phyloP scores from a whole-genome alignment of 1,140 invertebrate species.

The Calliopsis andreniformis region DNA sequence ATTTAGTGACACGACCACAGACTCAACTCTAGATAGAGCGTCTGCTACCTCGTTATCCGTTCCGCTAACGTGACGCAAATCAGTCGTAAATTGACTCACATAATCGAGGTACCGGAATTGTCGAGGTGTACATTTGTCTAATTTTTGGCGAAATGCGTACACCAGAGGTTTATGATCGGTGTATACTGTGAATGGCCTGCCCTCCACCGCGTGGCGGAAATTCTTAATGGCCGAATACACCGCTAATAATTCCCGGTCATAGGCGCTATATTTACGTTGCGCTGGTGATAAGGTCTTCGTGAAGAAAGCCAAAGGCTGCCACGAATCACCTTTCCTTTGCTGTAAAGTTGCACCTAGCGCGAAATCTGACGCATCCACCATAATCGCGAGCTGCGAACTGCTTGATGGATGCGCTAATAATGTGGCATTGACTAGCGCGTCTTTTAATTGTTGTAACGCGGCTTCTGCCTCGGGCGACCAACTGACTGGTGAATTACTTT shows the following conservation, averaged over 20 bases:
- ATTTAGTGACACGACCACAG: neutral
- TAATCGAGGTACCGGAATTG: conserved; percentile 5
- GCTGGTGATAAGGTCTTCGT: neutral
- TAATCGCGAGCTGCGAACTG: neutral
- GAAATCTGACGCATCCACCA: conserved; percentile 22
- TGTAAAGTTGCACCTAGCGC: conserved; percentile 9
- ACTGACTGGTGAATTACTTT: neutral
- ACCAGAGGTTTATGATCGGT: conserved; percentile 4
- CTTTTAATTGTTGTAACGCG: neutral
- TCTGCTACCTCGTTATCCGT: conserved; percentile 8
- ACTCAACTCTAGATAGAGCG: conserved; percentile 1
- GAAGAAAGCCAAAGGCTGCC: neutral
- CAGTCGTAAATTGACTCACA: neutral
- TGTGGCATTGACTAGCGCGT: neutral
- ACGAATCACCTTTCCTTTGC: neutral
- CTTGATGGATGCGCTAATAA: neutral
- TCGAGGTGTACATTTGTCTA: neutral
- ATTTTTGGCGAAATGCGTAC: neutral
- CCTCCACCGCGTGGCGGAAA: conserved; percentile 2
- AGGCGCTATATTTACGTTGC: conserved; percentile 2
- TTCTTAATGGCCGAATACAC: neutral
- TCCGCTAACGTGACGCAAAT: neutral
- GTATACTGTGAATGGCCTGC: neutral
- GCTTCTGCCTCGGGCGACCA: neutral
- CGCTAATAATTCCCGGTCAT: conserved; percentile 4